phyloP scores from a whole-genome alignment of 2,797 vertebrate genomes.

The Meriones psammophilus region DNA sequence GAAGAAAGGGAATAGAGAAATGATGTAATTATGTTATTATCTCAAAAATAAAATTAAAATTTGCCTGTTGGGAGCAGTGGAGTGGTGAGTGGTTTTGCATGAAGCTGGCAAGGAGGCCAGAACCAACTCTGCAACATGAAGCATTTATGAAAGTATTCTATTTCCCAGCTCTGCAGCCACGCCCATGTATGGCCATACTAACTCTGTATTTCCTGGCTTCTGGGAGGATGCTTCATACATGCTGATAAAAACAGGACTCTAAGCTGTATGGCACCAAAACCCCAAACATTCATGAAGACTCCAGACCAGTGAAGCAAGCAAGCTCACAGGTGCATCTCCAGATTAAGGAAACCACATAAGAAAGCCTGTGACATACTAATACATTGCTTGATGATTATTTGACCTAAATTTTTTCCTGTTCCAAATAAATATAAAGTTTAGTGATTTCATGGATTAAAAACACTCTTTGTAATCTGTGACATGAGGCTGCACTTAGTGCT shows the following conservation, averaged over 20 bases:
- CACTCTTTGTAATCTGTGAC: background rate
- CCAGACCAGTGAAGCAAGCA: background rate
- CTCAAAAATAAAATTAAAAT: background rate
- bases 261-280: background rate
- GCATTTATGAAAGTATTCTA: background rate
- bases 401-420: background rate
- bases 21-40: background rate
- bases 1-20: background rate
- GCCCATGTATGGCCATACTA: no score
- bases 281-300: background rate
- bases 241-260: background rate
- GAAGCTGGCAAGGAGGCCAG: background rate
- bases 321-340: background rate
- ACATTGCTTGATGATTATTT: background rate
- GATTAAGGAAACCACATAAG: background rate
- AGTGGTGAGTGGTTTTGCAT: background rate
- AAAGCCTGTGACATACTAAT: background rate
- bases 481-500: background rate
- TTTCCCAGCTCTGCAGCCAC: background rate
- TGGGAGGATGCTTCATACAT: background rate
- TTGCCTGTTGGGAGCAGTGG: no score
- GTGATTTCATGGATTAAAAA: background rate
- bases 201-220: background rate
- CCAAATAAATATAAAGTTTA: background rate
- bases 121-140: background rate